Percentiles rank a stretch among this genome's conserved stretches.
phyloP scores from a whole-genome alignment of 2,113 vertebrate genomes.

The Neogale vison region DNA sequence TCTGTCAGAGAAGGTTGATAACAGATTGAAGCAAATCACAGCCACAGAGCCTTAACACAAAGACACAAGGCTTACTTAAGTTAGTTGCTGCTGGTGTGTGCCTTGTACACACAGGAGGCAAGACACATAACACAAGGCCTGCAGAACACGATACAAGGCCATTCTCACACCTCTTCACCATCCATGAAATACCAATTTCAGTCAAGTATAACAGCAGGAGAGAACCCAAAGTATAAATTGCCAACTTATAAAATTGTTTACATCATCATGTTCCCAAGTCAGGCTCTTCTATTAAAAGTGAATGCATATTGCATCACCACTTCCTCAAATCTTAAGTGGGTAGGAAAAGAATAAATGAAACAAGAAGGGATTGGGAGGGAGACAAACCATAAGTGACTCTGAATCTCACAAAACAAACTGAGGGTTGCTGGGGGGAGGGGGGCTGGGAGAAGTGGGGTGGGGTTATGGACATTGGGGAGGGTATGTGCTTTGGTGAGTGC shows the following conservation, averaged over 20 bases:
- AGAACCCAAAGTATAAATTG: background rate
- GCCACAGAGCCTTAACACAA: constrained; percentile 16
- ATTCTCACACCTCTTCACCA: background rate
- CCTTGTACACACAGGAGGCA: background rate
- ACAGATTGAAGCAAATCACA: constrained; percentile 64
- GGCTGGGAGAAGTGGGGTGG: too few species aligned
- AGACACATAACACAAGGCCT: background rate
- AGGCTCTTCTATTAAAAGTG: background rate
- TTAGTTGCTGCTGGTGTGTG: background rate
- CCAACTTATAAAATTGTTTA: background rate
- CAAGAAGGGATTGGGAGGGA: too few species aligned
- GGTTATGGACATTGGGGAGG: too few species aligned
- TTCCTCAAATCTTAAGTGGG: too few species aligned
- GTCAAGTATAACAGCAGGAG: background rate
- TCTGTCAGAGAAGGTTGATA: background rate
- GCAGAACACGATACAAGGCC: constrained; percentile 1
- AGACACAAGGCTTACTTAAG: background rate
- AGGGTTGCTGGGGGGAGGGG: too few species aligned
- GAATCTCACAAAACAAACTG: too few species aligned
- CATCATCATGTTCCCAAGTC: background rate
- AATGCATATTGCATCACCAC: background rate
- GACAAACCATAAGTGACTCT: too few species aligned
- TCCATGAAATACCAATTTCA: background rate
- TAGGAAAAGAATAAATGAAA: too few species aligned
- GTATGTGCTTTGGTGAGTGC: too few species aligned